phyloP scores from a whole-genome alignment of 2,797 vertebrate species.

The Leuciscus waleckii region DNA sequence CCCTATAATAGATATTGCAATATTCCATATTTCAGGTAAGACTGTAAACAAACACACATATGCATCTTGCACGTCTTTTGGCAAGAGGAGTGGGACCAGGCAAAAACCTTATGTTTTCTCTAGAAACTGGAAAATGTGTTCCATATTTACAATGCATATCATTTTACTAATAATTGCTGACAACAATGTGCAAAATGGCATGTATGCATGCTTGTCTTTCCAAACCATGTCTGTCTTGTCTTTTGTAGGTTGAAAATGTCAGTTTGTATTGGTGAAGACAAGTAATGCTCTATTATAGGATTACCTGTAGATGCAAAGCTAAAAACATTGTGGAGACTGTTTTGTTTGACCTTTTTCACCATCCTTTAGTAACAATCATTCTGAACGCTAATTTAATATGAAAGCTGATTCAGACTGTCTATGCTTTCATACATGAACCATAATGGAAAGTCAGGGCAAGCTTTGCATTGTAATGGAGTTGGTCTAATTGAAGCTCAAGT shows the following conservation, averaged over 20 bases:
- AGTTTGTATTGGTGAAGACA: neutral
- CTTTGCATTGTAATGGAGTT: slow-evolving; percentile 14
- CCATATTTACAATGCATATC: neutral
- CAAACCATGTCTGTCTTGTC: neutral
- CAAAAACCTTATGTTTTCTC: neutral
- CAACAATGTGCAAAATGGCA: neutral
- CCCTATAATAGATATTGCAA: neutral
- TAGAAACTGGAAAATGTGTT: neutral
- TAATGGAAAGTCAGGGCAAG: slow-evolving; percentile 15
- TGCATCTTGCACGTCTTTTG: neutral
- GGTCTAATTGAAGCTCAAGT: slow-evolving; percentile 19
- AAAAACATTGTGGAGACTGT: neutral
- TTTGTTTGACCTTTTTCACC: slow-evolving; percentile 26
- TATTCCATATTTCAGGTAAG: neutral
- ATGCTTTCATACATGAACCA: neutral
- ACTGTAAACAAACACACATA: neutral
- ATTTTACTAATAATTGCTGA: neutral
- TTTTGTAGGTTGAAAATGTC: slow-evolving; percentile 1
- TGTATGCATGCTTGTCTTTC: neutral
- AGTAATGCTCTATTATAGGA: slow-evolving; percentile 36
- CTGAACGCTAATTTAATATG: neutral
- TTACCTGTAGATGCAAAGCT: neutral
- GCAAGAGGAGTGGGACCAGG: neutral
- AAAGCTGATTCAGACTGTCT: neutral
- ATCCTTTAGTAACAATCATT: neutral